Evolutionary conservation across 2,113 vertebrate species (phyloP).

Genomic region (Aphyosemion australe): DNA sequence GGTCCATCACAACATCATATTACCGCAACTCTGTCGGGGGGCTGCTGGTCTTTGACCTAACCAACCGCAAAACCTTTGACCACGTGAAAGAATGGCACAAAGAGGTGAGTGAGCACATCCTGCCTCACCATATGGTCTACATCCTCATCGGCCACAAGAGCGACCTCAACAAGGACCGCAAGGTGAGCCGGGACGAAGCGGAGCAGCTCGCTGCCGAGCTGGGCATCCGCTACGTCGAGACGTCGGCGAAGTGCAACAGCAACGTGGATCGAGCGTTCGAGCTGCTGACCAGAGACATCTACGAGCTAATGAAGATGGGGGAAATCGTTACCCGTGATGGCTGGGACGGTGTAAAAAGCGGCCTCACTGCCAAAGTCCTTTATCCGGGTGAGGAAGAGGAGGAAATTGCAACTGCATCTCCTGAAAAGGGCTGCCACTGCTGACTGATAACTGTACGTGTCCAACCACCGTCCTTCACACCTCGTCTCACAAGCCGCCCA

Average conservation of each 20-base stretch:
- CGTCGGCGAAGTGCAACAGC: conserved; percentile 81
- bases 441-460: conserved; percentile 65
- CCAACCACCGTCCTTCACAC: conserved; percentile 27
- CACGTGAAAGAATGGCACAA: conserved; percentile 85
- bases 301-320: conserved; percentile 82
- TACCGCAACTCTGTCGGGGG: conserved; percentile 87
- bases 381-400: conserved; percentile 64
- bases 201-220: conserved; percentile 80
- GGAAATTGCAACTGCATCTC: conserved; percentile 33
- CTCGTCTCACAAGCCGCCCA: conserved; percentile 40
- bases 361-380: conserved; percentile 72
- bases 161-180: conserved; percentile 79
- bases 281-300: conserved; percentile 82
- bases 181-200: conserved; percentile 82
- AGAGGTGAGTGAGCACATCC: conserved; percentile 80
- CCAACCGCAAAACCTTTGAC: conserved; percentile 86
- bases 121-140: conserved; percentile 82
- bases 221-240: conserved; percentile 87
- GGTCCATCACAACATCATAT: conserved; percentile 92
- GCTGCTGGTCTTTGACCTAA: conserved; percentile 89
- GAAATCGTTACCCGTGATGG: conserved; percentile 78
- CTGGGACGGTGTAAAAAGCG: conserved; percentile 85
- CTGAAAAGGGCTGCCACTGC: conserved; percentile 80
- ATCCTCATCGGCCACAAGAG: conserved; percentile 91
- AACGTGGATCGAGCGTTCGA: conserved; percentile 88